A percentile compares a stretch with the other conserved stretches of the same genome.
Evolutionary conservation across 2,113 vertebrate species (phyloP).

Genomic region (Colaptes auratus): DNA sequence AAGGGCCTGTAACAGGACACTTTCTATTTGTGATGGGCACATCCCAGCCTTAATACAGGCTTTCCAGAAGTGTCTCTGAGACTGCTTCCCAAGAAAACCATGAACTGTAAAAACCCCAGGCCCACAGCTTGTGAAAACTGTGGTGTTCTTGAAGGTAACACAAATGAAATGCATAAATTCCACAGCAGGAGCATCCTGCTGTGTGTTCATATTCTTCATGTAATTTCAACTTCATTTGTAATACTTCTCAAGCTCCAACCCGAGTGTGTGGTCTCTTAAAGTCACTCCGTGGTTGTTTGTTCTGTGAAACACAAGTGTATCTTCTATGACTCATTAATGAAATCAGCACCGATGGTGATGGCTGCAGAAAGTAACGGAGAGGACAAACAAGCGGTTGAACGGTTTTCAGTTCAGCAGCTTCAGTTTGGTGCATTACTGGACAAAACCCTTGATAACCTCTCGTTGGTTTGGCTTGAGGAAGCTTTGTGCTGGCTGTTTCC

Average conservation of each 20-base stretch:
- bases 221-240: neutral
- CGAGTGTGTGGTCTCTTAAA: neutral
- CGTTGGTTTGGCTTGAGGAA: constrained; percentile 49
- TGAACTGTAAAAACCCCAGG: neutral
- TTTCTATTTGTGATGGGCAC: neutral
- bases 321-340: constrained; percentile 69
- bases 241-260: neutral
- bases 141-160: neutral
- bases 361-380: constrained; percentile 65
- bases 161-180: neutral
- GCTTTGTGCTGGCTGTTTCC: constrained; percentile 48
- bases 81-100: neutral
- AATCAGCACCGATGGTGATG: constrained; percentile 25
- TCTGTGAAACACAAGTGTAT: constrained; percentile 8
- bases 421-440: constrained; percentile 24
- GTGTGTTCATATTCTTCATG: neutral
- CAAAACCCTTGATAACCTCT: constrained; percentile 54
- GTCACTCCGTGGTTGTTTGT: neutral
- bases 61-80: neutral
- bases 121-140: neutral
- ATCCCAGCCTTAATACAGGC: neutral
- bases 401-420: constrained; percentile 48
- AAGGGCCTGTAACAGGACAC: neutral
- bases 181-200: neutral
- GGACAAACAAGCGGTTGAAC: constrained; percentile 65